Conservation (phyloP, 1,140 invertebrate genomes). For the Hyles vespertilio region DNA sequence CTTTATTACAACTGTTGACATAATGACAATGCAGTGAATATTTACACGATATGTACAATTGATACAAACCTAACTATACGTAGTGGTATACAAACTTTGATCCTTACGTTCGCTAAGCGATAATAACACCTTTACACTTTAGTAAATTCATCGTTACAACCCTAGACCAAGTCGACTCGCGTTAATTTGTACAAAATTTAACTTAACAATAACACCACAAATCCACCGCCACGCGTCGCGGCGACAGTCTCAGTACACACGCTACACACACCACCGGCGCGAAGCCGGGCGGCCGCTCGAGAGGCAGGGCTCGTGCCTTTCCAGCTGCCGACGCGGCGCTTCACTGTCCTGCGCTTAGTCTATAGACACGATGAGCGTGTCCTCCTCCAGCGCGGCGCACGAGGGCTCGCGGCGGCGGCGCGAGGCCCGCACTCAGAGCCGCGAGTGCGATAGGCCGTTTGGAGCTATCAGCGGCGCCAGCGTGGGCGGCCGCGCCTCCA, state of each 20-base stretch:
- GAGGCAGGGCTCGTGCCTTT: constrained; percentile 55
- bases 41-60: constrained; percentile 72
- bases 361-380: constrained; percentile 62
- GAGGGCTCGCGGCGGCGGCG: constrained; percentile 47
- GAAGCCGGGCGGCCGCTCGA: constrained; percentile 18
- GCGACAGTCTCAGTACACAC: no score
- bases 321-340: constrained; percentile 20
- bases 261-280: no score
- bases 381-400: constrained; percentile 47
- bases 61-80: constrained; percentile 45
- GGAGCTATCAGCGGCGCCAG: constrained; percentile 56
- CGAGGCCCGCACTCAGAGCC: constrained; percentile 63
- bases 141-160: constrained; percentile 70
- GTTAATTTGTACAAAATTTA: constrained; percentile 17
- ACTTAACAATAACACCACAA: constrained; percentile 4
- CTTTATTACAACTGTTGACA: constrained; percentile 53
- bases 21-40: constrained; percentile 59
- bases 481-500: constrained; percentile 48
- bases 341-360: constrained; percentile 45
- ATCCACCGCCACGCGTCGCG: constrained; percentile 9
- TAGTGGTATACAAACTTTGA: constrained; percentile 57
- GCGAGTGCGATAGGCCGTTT: constrained; percentile 61
- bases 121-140: constrained; percentile 50
- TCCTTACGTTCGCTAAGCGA: constrained; percentile 51
- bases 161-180: constrained; percentile 46